Evolutionary conservation across 2,113 vertebrate genomes (phyloP), one percentile per base, ranked within the genome.

Genomic region (Scopus umbretta): DNA sequence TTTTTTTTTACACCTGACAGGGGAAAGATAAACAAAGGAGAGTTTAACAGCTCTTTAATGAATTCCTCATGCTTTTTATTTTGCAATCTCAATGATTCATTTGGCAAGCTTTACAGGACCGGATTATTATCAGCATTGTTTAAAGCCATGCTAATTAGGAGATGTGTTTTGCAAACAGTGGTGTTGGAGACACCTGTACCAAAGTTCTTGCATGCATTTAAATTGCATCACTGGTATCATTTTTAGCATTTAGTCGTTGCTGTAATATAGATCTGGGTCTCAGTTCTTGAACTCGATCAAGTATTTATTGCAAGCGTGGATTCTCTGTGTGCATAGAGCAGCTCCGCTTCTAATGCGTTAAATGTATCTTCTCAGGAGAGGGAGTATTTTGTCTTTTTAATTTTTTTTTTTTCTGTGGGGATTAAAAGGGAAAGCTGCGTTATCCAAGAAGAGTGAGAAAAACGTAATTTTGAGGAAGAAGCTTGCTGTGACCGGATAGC

Each of bases 21-120:
- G 94, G 86, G 91, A 81, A 96, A 95, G 97, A 95, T 49, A 97
- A 97, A 97, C 97, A 98, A 97, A 98, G 97, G 96, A 86, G 97
- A 97, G 96, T 97, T 97, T 97, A 96, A 93, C 88, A 68, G 97
- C 92, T 97, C 81, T 87, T 92, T 89, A 82, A 97, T 76, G 96
- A 97, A 94, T 97, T 96, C 87, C 95, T 89, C 85, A 42, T 80
- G 90, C 88, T 84, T 88, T 96, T 86, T 52, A 72, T 84, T 96
- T 86, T 95, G 84, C 97, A 81, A 67, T 94, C 96, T 94, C 93
- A 47, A 42, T 85, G 87, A 91, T 88, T 97, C 93, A 52, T 94
- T 95, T 73, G 94, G 84, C 53, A 40, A 83, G 90, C 96, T 75
- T 94, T 70, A 19, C 71, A 16, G 95, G 90, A 76, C 56, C 5